These are phyloP conservation scores for Eilema sororculum DNA, from an alignment of 2,888 invertebrate genomes.

Conservation along the genomic window DNA sequence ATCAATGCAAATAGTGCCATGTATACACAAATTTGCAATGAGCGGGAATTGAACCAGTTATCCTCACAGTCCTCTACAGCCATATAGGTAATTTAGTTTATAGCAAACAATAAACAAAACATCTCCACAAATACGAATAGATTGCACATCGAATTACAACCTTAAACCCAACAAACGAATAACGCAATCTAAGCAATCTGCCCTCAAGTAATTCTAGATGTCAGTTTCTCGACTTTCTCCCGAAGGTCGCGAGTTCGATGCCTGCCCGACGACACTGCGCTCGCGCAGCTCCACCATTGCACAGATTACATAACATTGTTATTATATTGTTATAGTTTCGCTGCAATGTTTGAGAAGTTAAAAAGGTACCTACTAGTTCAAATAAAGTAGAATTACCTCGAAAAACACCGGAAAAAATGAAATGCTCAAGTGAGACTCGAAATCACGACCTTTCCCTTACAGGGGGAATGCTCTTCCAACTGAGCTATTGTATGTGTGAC, in stretches of 20 bases:
- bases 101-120: background rate
- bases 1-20: no score
- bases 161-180: slow-evolving; percentile 23
- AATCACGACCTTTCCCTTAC: no score
- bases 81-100: background rate
- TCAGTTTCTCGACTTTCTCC: slow-evolving; percentile 66
- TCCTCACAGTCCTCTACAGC: no score
- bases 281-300: slow-evolving; percentile 49
- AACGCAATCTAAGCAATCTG: slow-evolving; percentile 48
- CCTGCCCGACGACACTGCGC: slow-evolving; percentile 54
- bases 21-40: no score
- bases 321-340: slow-evolving; percentile 21
- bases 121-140: background rate
- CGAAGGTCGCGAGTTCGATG: slow-evolving; percentile 65
- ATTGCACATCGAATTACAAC: background rate
- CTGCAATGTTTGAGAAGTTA: background rate
- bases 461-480: no score
- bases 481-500: no score
- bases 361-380: background rate
- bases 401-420: no score
- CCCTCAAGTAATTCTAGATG: slow-evolving; percentile 58
- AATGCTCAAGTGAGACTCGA: no score
- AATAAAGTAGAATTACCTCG: background rate
- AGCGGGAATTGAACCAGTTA: background rate
- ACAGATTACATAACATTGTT: slow-evolving; percentile 50